Conservation (phyloP, 2,888 invertebrate genomes). For the Tenthredo amoena region DNA sequence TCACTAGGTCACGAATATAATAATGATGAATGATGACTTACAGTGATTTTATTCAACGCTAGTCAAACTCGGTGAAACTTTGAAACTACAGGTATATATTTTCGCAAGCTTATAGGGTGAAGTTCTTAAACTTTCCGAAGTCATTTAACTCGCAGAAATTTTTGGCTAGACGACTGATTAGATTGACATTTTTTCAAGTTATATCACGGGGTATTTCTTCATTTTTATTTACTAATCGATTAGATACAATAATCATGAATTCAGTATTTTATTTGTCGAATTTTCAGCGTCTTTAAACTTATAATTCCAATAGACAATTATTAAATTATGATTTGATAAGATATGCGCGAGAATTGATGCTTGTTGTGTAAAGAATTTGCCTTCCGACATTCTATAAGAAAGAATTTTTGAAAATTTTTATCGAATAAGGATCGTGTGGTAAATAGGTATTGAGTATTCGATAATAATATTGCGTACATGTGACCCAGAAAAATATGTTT, state of each 20-base stretch:
- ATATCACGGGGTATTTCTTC: neutral
- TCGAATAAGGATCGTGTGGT: neutral
- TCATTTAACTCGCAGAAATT: neutral
- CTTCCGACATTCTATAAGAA: neutral
- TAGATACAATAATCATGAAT: neutral
- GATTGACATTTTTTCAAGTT: neutral
- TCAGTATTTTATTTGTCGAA: neutral
- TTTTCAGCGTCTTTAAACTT: neutral
- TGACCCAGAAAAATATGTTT: slow-evolving; percentile 39
- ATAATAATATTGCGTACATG: neutral
- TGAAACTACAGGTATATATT: neutral
- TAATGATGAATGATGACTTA: neutral
- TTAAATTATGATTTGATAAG: neutral
- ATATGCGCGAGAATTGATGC: neutral
- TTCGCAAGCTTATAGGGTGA: neutral
- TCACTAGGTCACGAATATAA: neutral
- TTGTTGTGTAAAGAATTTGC: neutral
- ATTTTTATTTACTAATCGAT: neutral
- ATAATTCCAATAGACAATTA: neutral
- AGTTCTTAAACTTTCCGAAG: neutral
- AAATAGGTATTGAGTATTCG: neutral
- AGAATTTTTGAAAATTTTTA: neutral
- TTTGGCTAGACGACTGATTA: neutral
- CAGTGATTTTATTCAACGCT: neutral
- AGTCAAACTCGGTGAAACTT: neutral